Evolutionary conservation across 2,113 vertebrate genomes (phyloP), one percentile per base, ranked within the genome.

Genomic region (Etheostoma cragini): DNA sequence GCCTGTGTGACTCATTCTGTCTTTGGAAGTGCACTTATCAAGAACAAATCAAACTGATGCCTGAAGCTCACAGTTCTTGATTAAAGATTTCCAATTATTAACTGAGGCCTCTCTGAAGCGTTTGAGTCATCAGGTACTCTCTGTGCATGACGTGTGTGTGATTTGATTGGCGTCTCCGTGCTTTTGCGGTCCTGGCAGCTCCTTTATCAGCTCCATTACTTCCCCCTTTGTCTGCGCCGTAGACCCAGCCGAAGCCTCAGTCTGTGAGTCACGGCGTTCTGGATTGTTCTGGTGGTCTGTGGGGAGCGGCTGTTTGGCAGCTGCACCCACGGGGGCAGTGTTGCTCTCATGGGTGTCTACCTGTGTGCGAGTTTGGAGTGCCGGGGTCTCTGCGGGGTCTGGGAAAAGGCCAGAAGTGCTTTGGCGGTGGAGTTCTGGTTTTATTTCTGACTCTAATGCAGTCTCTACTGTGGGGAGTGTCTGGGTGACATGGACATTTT

Each of bases 241-340:
- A 26, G 65, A 15, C 60, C 49, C 76, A 17, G 62, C 30, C 30
- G 30, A 19, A 58, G 46, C 57, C 71, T 62, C 84, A n/a, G 78
- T 81, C 88, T 94, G 95, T 82, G 96, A 94, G 83, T 97, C 95
- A 88, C 89, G 94, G 91, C 95, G 88, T 96, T 95, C 86, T 74
- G 85, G 80, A 84, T 76, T 75, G 93, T 97, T 97, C 89, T 96
- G 96, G 92, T 96, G 96, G 88, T 96, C 95, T 89, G 96, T 93
- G 78, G 92, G 95, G 2, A 91, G 90, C 83, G 94, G 95, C 50
- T 93, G 96, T 86, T 96, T 93, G 1, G 87, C 54, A 30, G 96
- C 96, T 30, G 95, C 91, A 61, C 92, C 94, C 82, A 88, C 94
- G 69, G 96, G 96, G 54, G 96, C 92, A 82, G 91, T 78, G 26